phyloP scores from a whole-genome alignment of 2,888 invertebrate species.

The Trileptium ribeirensis region DNA sequence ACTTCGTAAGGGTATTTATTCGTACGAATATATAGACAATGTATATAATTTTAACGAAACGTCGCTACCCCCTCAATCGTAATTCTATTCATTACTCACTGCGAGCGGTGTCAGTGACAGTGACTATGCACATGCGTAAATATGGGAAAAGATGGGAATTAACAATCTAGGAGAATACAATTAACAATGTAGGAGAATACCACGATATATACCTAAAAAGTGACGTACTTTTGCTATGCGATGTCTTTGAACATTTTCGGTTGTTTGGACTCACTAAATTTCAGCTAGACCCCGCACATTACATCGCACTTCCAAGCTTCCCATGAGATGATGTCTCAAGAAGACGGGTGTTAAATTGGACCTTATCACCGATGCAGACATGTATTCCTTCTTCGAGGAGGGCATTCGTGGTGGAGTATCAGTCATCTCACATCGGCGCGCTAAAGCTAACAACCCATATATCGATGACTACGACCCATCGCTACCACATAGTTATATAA shows the following conservation, averaged over 20 bases:
- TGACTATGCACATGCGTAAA: no score
- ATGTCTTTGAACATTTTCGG: background rate
- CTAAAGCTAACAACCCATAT: background rate
- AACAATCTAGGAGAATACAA: background rate
- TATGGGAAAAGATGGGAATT: background rate
- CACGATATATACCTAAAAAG: background rate
- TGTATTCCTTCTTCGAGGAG: background rate
- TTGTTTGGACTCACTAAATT: no score
- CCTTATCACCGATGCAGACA: background rate
- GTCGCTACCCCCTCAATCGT: background rate
- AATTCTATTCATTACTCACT: background rate
- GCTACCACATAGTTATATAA: background rate
- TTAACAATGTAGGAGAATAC: no score
- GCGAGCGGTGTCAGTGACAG: no score
- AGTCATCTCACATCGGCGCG: background rate
- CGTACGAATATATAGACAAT: background rate
- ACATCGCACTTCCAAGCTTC: background rate
- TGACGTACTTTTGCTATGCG: background rate
- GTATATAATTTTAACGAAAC: background rate
- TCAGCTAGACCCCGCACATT: no score
- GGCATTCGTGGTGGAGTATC: background rate
- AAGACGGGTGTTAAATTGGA: background rate
- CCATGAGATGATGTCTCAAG: background rate
- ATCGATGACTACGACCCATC: background rate
- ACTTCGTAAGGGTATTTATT: background rate